phyloP scores from a whole-genome alignment of 2,888 invertebrate species.

The Pyrochroa serraticornis region DNA sequence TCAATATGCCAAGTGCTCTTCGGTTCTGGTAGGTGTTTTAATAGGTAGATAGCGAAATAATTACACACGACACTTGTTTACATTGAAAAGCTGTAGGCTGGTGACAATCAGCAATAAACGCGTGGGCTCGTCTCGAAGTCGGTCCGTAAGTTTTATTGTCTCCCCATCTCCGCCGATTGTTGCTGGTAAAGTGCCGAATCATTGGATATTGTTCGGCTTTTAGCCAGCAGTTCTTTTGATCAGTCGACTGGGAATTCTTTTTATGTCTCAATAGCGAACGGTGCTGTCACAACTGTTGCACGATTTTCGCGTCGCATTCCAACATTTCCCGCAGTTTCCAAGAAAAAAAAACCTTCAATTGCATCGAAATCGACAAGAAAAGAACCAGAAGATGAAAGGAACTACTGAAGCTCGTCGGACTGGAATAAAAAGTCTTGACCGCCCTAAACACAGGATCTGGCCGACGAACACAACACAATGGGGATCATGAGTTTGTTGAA shows the following conservation, averaged over 20 bases:
- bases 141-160: slow-evolving; percentile 5
- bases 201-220: slow-evolving; percentile 29
- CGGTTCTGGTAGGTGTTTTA: slow-evolving; percentile 33
- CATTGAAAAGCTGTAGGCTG: slow-evolving; percentile 26
- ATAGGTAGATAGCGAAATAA: slow-evolving; percentile 32
- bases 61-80: slow-evolving; percentile 28
- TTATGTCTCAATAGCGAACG: slow-evolving; percentile 23
- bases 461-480: slow-evolving; percentile 34
- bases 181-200: slow-evolving; percentile 27
- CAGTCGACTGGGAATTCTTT: slow-evolving; percentile 26
- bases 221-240: slow-evolving; percentile 26
- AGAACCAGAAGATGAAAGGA: background rate
- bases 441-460: slow-evolving; percentile 35
- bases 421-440: slow-evolving; percentile 10
- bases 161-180: slow-evolving; percentile 19
- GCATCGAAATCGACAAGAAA: background rate
- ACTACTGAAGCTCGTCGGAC: slow-evolving; percentile 18
- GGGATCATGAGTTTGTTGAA: slow-evolving; percentile 50
- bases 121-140: slow-evolving; percentile 13
- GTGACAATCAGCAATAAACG: slow-evolving; percentile 33
- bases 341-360: slow-evolving; percentile 6
- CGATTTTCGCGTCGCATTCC: slow-evolving; percentile 20
- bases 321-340: slow-evolving; percentile 5
- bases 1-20: slow-evolving; percentile 6
- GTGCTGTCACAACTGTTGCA: slow-evolving; percentile 18